Conservation (phyloP, 1,140 invertebrate genomes). For the Uloborus diversus region DNA sequence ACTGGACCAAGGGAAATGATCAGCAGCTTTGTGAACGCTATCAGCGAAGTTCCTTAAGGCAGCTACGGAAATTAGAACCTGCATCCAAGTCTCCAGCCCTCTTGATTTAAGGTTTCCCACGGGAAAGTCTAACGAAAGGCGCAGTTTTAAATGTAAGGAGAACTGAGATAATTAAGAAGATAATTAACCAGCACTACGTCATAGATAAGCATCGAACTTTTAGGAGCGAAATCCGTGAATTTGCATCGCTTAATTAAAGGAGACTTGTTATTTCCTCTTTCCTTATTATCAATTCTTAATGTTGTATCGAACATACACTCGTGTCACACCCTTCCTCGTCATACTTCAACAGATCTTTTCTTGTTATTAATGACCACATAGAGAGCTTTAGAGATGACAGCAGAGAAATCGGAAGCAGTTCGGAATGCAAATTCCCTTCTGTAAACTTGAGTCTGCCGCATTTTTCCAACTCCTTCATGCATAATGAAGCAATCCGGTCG, state of each 20-base stretch:
- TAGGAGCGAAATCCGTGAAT: conserved; percentile 13
- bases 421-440: conserved; percentile 12
- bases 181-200: conserved; percentile 11
- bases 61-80: conserved; percentile 5
- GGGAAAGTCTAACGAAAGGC: conserved; percentile 10
- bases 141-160: conserved; percentile 3
- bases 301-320: conserved; percentile 1
- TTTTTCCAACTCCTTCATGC: too few relatives aligned
- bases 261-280: conserved; percentile 21
- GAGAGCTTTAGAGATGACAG: not conserved
- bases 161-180: conserved; percentile 4
- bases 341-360: not conserved
- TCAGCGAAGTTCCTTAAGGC: conserved; percentile 1
- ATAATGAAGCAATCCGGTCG: conserved; percentile 3
- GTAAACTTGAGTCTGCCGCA: conserved; percentile 4
- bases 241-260: conserved; percentile 30
- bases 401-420: conserved; percentile 2
- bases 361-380: conserved; percentile 10
- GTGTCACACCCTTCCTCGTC: not conserved
- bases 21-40: conserved; percentile 9
- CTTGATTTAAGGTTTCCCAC: conserved; percentile 34
- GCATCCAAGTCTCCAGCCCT: conserved; percentile 1
- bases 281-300: conserved; percentile 17
- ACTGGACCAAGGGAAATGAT: not conserved
- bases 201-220: conserved; percentile 28